Percentiles rank a stretch among this genome's conserved stretches.
Evolutionary conservation across 2,888 invertebrate genomes (phyloP).

Genomic region (Tetragonula carbonaria): DNA sequence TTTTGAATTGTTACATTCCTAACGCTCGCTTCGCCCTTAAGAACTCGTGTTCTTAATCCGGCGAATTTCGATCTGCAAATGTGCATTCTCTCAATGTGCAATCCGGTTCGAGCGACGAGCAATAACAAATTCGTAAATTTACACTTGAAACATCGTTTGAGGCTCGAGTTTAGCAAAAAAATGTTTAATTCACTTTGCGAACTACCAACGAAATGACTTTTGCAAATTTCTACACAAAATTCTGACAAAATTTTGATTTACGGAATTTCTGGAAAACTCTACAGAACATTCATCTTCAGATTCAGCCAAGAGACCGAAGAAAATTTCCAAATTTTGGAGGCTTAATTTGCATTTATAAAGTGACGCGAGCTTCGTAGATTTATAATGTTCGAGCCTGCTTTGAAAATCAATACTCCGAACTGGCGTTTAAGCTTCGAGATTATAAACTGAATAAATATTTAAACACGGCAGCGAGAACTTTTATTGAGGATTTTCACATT

Average conservation of each 20-base stretch:
- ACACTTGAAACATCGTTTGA: too few species aligned
- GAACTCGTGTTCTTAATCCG: background rate
- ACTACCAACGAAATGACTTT: too few species aligned
- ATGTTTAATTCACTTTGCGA: too few species aligned
- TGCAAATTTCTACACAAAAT: too few species aligned
- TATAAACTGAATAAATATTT: background rate
- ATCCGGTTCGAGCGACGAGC: too few species aligned
- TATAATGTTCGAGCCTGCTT: background rate
- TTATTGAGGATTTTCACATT: background rate
- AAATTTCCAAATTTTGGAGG: background rate
- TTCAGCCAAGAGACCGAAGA: too few species aligned
- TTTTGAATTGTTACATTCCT: slow-evolving; percentile 8
- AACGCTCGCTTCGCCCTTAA: background rate
- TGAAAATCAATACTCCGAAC: background rate
- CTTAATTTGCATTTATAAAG: background rate
- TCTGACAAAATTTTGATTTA: too few species aligned
- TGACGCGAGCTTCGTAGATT: background rate
- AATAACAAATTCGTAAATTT: too few species aligned
- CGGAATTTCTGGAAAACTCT: too few species aligned
- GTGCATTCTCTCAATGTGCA: too few species aligned
- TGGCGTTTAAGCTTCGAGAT: background rate
- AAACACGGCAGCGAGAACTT: background rate
- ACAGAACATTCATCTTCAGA: too few species aligned
- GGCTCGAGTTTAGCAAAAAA: too few species aligned
- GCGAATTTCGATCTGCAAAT: background rate